phyloP scores from a whole-genome alignment of 2,888 invertebrate species.

The Thereva nobilitata region DNA sequence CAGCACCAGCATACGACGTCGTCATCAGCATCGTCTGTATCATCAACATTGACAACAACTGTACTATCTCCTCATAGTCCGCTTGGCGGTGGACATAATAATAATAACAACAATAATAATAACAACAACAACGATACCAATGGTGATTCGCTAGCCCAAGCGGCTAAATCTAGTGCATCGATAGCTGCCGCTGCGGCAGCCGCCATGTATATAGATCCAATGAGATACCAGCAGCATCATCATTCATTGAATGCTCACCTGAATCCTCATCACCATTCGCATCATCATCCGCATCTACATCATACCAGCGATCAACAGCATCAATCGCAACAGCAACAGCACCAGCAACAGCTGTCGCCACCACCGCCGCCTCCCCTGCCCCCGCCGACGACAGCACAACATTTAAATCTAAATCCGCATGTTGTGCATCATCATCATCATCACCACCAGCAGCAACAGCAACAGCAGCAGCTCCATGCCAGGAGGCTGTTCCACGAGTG shows the following conservation, averaged over 20 bases:
- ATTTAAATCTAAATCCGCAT: constrained; percentile 56
- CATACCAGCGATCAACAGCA: constrained; percentile 53
- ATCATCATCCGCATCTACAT: constrained; percentile 57
- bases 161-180: constrained; percentile 51
- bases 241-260: constrained; percentile 37
- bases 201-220: constrained; percentile 59
- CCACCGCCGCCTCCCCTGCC: constrained; percentile 50
- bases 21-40: constrained; percentile 56
- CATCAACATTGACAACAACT: constrained; percentile 56
- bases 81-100: constrained; percentile 51
- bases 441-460: constrained; percentile 58
- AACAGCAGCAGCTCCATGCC: constrained; percentile 58
- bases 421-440: constrained; percentile 54
- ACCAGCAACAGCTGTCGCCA: constrained; percentile 38
- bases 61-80: constrained; percentile 58
- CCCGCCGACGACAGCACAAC: constrained; percentile 53
- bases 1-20: constrained; percentile 54
- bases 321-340: constrained; percentile 36
- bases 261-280: constrained; percentile 42
- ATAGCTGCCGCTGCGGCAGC: constrained; percentile 59
- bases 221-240: constrained; percentile 57
- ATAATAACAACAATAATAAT: constrained; percentile 46
- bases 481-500: constrained; percentile 58
- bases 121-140: constrained; percentile 50
- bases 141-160: constrained; percentile 51